Evolutionary conservation across 2,888 invertebrate species (phyloP).

Genomic region (Scaptomyza reducta): DNA sequence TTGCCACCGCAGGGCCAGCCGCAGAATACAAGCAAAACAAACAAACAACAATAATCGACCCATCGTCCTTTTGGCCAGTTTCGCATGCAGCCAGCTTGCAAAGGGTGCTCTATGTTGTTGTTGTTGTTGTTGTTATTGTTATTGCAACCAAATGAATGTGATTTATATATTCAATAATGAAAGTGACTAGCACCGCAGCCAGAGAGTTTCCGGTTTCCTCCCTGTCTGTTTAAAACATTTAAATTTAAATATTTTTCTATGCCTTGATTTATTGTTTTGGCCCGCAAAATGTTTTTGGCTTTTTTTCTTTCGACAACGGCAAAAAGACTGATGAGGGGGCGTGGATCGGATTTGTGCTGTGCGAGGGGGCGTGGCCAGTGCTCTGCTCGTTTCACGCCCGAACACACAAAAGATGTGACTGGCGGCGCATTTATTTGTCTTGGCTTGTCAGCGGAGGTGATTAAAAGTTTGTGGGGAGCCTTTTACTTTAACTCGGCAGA

Average conservation of each 20-base stretch:
- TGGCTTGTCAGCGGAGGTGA: slow-evolving; percentile 74
- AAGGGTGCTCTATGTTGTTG: slow-evolving; percentile 48
- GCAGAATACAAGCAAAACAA: slow-evolving; percentile 51
- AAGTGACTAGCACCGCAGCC: slow-evolving; percentile 65
- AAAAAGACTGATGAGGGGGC: slow-evolving; percentile 8
- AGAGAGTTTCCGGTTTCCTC: slow-evolving; percentile 41
- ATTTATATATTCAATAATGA: slow-evolving; percentile 81
- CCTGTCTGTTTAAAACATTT: slow-evolving; percentile 69
- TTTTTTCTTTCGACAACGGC: not conserved
- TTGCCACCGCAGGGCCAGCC: slow-evolving; percentile 47
- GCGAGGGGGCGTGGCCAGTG: slow-evolving; percentile 25
- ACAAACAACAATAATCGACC: slow-evolving; percentile 33
- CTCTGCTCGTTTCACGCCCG: slow-evolving; percentile 62
- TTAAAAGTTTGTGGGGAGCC: slow-evolving; percentile 57
- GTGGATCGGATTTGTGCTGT: not conserved
- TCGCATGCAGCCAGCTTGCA: slow-evolving; percentile 48
- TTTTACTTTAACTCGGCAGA: slow-evolving; percentile 11
- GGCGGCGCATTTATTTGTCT: slow-evolving; percentile 67
- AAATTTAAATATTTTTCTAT: slow-evolving; percentile 80
- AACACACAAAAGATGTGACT: slow-evolving; percentile 62
- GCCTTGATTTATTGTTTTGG: slow-evolving; percentile 72
- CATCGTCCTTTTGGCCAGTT: slow-evolving; percentile 20
- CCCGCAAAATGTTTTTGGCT: slow-evolving; percentile 37
- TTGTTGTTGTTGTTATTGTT: slow-evolving; percentile 35
- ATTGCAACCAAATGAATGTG: slow-evolving; percentile 69